These are phyloP conservation scores for Sebastiscus albofasciatus DNA, from an alignment of 2,797 vertebrate genomes.

Conservation along the genomic window DNA sequence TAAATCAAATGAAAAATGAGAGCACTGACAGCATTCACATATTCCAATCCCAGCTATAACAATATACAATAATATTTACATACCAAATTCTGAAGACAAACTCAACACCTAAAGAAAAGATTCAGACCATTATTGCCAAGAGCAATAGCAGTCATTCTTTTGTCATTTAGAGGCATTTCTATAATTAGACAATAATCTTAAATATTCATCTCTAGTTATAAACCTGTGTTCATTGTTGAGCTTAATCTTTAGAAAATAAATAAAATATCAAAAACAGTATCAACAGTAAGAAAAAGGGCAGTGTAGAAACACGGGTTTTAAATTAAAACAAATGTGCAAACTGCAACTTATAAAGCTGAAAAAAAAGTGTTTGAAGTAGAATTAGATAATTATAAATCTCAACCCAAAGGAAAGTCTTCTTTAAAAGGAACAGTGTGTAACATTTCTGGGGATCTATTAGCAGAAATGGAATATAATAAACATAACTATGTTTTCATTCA, in stretches of 20 bases:
- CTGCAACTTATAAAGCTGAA: constrained; percentile 19
- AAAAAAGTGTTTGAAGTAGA: constrained; percentile 8
- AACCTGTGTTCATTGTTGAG: constrained; percentile 17
- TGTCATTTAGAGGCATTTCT: constrained; percentile 4
- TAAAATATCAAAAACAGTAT: constrained; percentile 57
- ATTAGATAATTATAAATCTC: neutral
- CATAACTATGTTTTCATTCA: no score
- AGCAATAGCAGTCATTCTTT: constrained; percentile 25
- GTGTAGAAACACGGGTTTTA: constrained; percentile 47
- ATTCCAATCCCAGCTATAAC: constrained; percentile 18
- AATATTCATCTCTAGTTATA: constrained; percentile 30
- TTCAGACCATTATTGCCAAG: constrained; percentile 26
- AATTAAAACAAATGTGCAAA: constrained; percentile 19
- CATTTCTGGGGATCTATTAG: no score
- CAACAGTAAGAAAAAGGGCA: constrained; percentile 42
- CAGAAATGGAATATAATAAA: no score
- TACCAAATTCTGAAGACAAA: constrained; percentile 12
- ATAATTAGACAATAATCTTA: constrained; percentile 12
- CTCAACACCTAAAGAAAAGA: constrained; percentile 16
- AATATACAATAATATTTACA: constrained; percentile 46
- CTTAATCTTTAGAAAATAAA: constrained; percentile 61
- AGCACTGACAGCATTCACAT: constrained; percentile 40
- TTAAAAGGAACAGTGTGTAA: neutral
- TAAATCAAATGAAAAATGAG: constrained; percentile 23
- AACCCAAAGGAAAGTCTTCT: neutral